Evolutionary conservation across 1,140 invertebrate genomes (phyloP), one percentile per base, ranked within the genome.

Genomic region (Aphidius gifuensis): DNA sequence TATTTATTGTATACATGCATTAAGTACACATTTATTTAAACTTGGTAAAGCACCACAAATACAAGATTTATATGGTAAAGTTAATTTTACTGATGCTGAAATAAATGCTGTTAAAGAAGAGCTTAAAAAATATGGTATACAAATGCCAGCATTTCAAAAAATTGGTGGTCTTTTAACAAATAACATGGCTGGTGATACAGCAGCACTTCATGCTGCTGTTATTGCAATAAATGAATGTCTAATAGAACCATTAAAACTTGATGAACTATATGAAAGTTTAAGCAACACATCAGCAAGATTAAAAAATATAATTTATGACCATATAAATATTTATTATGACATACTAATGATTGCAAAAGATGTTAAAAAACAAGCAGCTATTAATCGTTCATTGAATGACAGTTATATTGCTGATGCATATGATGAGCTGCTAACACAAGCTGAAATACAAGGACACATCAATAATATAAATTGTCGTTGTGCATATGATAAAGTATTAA

Each of bases 1-100:
- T 1, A 89, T 94, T 65, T 93, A 92, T 78, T 93, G 91, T 71
- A 84, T 94, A 44, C 91, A 92, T 83, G 90, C 90, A 47, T 80
- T 93, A 7, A 92, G 90, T 69, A 85, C 87, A 46, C 87, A 89
- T 80, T 80, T 90, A 54, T 89, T 88, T 70, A 87, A 88, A 75
- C 68, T 88, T 38, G 89, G 89, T 8, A 86, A 86, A 78, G 90
- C 90, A 53, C 90, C 90, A 38, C 83, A 90, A 68, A 92, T 93
- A 64, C 84, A 89, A 72, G 90, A 92, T 79, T 79, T 92, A 1
- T 90, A 88, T 82, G 91, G 91, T 63, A 92, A 90, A 84, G 85
- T 88, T 9, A 83, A 87, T 56, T 92, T 92, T 72, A 90, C 90
- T 76, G 90, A 88, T 74, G 90, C 89, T 72, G 87, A 92, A 81